These are phyloP conservation scores for Steinernema khuongi DNA, from an alignment of 1,140 invertebrate species.

Conservation along the genomic window DNA sequence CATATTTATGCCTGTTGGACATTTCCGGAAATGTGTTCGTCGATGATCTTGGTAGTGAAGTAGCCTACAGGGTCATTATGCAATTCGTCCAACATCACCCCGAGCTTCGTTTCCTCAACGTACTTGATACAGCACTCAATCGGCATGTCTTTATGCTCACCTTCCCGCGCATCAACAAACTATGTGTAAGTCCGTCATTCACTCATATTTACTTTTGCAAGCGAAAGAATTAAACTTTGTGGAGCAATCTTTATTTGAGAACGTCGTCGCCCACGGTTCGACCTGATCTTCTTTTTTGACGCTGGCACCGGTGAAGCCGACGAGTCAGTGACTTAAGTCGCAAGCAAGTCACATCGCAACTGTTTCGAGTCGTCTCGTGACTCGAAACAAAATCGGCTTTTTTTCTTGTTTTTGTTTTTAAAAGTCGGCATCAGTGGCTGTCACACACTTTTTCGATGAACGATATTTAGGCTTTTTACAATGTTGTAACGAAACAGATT, in stretches of 20 bases:
- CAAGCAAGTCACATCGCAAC: too few relatives aligned
- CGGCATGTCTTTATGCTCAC: constrained; percentile 1
- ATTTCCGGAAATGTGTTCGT: constrained; percentile 68
- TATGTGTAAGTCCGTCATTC: background rate
- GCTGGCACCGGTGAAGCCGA: too few relatives aligned
- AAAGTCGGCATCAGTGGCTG: too few relatives aligned
- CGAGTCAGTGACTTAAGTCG: too few relatives aligned
- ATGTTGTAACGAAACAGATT: background rate
- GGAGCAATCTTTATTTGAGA: too few relatives aligned
- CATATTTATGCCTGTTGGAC: constrained; percentile 67
- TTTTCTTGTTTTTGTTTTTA: too few relatives aligned
- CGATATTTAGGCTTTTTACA: constrained; percentile 18
- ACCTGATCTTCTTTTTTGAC: too few relatives aligned
- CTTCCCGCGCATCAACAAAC: background rate
- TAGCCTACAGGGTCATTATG: background rate
- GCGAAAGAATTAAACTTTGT: too few relatives aligned
- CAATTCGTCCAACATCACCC: background rate
- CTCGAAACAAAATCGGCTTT: too few relatives aligned
- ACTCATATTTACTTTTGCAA: too few relatives aligned
- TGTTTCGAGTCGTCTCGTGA: too few relatives aligned
- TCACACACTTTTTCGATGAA: constrained; percentile 19
- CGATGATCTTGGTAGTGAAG: constrained; percentile 51
- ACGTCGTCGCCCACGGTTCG: too few relatives aligned
- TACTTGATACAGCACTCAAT: background rate
- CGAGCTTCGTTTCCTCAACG: background rate